Base-by-base conservation (phyloP, 2,113 vertebrate species). In the Phasianus colchicus region DNA sequence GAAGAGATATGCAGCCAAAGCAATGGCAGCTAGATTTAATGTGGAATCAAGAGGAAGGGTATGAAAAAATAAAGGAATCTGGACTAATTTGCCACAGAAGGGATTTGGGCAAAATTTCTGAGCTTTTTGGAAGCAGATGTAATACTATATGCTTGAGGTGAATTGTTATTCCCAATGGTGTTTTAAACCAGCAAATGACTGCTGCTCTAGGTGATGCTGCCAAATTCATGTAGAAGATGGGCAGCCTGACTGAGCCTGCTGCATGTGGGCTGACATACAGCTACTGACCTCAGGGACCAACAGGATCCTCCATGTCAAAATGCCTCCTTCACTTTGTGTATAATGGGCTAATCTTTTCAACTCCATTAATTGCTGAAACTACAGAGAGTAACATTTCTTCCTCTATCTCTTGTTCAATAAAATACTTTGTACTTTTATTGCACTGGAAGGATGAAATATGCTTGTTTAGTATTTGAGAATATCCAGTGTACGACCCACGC, bases 61-160 rank as follows among this genome's bases (percentile, higher is more conserved):
- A 38, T 2, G 4, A 73, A 45, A 85, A 87, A 92, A 85, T 76
- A 86, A 79, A 89, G 60, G 65, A 73, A 89, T 45, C 70, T 29
- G 13, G 58, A 20, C 55, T 70, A 55, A 76, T 89, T 76, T 95
- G 76, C 29, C 1, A 0, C 74, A 58, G 57, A 75, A 88, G 57
- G 65, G 80, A 84, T 94, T 81, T 88, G 73, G 74, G 70, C 40
- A 57, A 77, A 83, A 83, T 91, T 81, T 83, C 76, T 83, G 72
- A 96, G 88, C 75, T 60, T 81, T 17, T 27, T 83, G 47, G 82
- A 83, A 95, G 55, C 64, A 94, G 79, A 60, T 88, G 73, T 78
- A 78, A 58, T 63, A 45, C 8, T 92, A 48, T 86, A 73, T 81
- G 19, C 69, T 83, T 88, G 79, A 93, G 63, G n/a, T 45, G 60